Base-by-base conservation (phyloP, 35 echinoderm and acorn worm species). In the Hemicentrotus pulcherrimus region DNA sequence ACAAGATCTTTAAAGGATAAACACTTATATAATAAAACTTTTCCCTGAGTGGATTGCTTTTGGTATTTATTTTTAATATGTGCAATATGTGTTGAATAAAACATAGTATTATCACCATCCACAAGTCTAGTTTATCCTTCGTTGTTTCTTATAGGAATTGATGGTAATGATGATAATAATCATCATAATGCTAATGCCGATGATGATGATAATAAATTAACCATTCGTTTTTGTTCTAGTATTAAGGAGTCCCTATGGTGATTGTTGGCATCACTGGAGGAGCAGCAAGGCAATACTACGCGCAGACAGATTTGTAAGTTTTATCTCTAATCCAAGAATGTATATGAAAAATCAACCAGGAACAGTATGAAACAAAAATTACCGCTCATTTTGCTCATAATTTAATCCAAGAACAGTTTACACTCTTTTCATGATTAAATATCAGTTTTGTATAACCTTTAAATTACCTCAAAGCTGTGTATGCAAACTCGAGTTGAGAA, bases 241-340 rank as follows among this genome's bases (percentile, higher is more conserved):
- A 18, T 90, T 15, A 28, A 95, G 94, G 94, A 32, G 31, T 4
- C 14, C 94, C 94, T 47, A 24, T 91, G 31, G 8, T 95, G 8
- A 95, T 95, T 6, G 94, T 95, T 41, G 94, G 8, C 9, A 55
- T 95, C 30, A 95, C 94, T 5, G 94, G 46, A 9, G 94, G 45
- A 14, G 87, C 48, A 30, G 11, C 94, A 31, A 48, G 94, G 35
- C 60, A 91, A 1, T 22, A 59, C 10, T 95, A 95, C 87, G 94
- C 86, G 6, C 46, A 88, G 61, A 91, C 35, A 19, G 94, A 95
- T 19, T 89, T 59, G 94, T 95, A 91, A 95, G 94, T 95, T 55
- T 35, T 45, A 90, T 35, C 24, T 16, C 2, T 59, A 59, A 2
- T 55, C 14, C 14, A 8, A 14, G 14, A 55, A 0, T 55, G 8